These are phyloP conservation scores for Hydroisotoma schaefferi DNA, from an alignment of 2,888 invertebrate genomes.

Conservation along the genomic window DNA sequence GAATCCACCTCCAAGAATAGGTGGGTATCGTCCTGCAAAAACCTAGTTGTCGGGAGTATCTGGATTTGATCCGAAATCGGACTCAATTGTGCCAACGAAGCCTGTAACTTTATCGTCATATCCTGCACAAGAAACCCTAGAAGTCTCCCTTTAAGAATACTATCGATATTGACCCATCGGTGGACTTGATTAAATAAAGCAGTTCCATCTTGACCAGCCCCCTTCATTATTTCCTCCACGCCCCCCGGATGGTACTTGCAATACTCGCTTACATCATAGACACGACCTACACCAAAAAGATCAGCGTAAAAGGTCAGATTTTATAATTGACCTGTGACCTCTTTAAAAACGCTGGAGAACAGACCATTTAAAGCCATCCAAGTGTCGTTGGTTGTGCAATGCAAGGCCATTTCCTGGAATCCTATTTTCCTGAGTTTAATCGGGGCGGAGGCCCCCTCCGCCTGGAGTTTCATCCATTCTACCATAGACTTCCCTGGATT, in stretches of 20 bases:
- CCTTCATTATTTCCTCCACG: constrained; percentile 43
- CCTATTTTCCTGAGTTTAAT: constrained; percentile 30
- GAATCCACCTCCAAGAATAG: constrained; percentile 28
- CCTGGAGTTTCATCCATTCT: constrained; percentile 37
- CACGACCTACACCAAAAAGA: constrained; percentile 22
- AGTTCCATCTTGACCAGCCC: constrained; percentile 41
- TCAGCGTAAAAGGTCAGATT: background rate
- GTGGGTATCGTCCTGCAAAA: constrained; percentile 29
- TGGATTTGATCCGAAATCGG: background rate
- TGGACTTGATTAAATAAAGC: constrained; percentile 39
- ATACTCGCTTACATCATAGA: constrained; percentile 45
- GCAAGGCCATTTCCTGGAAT: constrained; percentile 32
- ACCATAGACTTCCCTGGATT: constrained; percentile 41
- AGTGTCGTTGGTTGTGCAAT: constrained; percentile 30
- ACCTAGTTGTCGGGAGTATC: constrained; percentile 20
- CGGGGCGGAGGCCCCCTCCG: constrained; percentile 7
- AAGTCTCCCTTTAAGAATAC: constrained; percentile 38
- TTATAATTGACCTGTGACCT: background rate
- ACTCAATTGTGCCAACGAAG: background rate
- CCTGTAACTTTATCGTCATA: constrained; percentile 4
- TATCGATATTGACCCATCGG: constrained; percentile 45
- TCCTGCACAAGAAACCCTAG: constrained; percentile 35
- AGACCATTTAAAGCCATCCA: constrained; percentile 42
- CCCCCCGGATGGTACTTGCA: constrained; percentile 45
- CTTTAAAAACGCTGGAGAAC: background rate